Percentiles rank a stretch among this genome's conserved stretches.
phyloP scores from a whole-genome alignment of 2,888 invertebrate species.

The Deilephila porcellus region DNA sequence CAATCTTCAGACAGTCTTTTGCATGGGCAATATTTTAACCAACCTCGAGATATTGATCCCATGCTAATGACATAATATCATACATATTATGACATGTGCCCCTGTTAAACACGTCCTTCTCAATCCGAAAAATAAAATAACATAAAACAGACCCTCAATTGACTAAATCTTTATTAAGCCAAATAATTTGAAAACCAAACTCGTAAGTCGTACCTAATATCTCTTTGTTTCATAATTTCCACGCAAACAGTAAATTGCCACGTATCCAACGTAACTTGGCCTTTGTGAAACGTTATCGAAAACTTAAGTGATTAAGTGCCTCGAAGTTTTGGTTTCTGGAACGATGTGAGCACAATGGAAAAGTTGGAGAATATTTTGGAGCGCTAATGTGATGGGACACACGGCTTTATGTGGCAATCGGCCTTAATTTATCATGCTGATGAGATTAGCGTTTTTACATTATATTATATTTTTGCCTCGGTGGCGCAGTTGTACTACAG shows the following conservation, averaged over 20 bases:
- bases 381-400: constrained; percentile 57
- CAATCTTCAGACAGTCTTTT: no score
- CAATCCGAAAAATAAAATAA: no score
- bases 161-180: neutral
- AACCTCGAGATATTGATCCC: no score
- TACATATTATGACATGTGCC: no score
- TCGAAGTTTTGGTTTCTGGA: constrained; percentile 51
- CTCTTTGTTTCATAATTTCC: constrained; percentile 32
- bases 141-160: neutral
- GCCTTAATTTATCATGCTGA: neutral
- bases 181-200: neutral
- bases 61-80: no score
- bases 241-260: constrained; percentile 37
- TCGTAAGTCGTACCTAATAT: neutral
- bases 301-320: constrained; percentile 78
- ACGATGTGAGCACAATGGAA: constrained; percentile 57
- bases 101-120: no score
- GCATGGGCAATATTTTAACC: no score
- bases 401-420: neutral
- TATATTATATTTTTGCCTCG: neutral
- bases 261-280: constrained; percentile 38
- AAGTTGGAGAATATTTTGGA: constrained; percentile 68
- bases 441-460: neutral
- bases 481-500: no score
- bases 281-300: constrained; percentile 63